Evolutionary conservation across 2,113 vertebrate genomes (phyloP).

Genomic region (Colistium nudipinnis): DNA sequence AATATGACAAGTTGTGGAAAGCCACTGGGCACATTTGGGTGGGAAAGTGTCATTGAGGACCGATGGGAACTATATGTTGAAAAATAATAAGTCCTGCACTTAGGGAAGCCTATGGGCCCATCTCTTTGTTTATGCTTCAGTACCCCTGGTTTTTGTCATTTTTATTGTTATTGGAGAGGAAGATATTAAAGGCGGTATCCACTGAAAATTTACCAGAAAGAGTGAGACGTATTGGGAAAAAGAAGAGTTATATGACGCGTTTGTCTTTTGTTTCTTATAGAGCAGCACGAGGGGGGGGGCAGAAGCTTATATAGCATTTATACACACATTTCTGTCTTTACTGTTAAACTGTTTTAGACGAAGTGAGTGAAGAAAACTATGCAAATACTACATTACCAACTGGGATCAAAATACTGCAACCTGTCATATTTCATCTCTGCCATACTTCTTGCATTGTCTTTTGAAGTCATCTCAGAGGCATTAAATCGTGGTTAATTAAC

Average conservation of each 20-base stretch:
- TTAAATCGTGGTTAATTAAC: conserved; percentile 60
- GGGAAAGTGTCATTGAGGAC: conserved; percentile 58
- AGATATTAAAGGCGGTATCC: conserved; percentile 50
- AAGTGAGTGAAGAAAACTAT: conserved; percentile 10
- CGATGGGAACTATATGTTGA: conserved; percentile 32
- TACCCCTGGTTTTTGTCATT: conserved; percentile 46
- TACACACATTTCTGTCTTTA: too few species aligned
- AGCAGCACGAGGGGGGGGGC: conserved; percentile 10
- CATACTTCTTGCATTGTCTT: conserved; percentile 41
- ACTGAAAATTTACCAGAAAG: conserved; percentile 30
- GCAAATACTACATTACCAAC: conserved; percentile 27
- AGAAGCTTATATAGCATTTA: neutral
- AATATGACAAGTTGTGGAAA: conserved; percentile 64
- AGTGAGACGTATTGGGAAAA: conserved; percentile 9
- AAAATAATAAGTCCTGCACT: conserved; percentile 55
- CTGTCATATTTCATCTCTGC: conserved; percentile 57
- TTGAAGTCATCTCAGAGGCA: conserved; percentile 62
- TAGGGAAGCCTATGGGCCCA: conserved; percentile 24
- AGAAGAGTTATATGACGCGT: conserved; percentile 18
- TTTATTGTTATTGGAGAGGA: conserved; percentile 52
- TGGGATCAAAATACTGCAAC: conserved; percentile 60
- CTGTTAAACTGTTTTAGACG: conserved; percentile 43
- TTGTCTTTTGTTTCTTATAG: conserved; percentile 32
- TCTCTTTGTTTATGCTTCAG: conserved; percentile 49
- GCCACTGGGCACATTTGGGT: conserved; percentile 61